phyloP scores from a whole-genome alignment of 1,140 invertebrate genomes.

The Cydia strobilella region DNA sequence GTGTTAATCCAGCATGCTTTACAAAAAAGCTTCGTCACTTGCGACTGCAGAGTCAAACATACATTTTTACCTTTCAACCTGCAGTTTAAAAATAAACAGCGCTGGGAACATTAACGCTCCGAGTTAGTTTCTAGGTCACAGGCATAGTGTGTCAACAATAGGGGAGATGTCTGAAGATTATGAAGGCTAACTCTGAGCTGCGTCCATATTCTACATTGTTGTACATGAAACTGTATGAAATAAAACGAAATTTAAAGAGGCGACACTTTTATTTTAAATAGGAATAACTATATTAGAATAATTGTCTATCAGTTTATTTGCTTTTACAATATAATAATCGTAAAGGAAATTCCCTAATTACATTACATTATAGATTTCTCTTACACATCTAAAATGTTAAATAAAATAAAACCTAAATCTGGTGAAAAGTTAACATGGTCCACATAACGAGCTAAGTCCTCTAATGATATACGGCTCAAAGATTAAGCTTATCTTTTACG shows the following conservation, averaged over 20 bases:
- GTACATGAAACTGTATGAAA: slow-evolving; percentile 3
- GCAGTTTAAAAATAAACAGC: slow-evolving; percentile 28
- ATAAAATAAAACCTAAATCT: too few relatives aligned
- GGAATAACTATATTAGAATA: too few relatives aligned
- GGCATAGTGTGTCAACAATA: slow-evolving; percentile 44
- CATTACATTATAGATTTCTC: too few relatives aligned
- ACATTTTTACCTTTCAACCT: slow-evolving; percentile 27
- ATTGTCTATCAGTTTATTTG: too few relatives aligned
- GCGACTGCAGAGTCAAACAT: slow-evolving; percentile 5
- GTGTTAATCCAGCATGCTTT: not conserved
- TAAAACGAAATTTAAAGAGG: not conserved
- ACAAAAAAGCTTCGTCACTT: not conserved
- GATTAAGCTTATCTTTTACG: slow-evolving; percentile 36
- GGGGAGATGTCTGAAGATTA: slow-evolving; percentile 45
- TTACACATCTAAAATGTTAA: too few relatives aligned
- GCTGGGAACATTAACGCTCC: slow-evolving; percentile 14
- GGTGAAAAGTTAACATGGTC: too few relatives aligned
- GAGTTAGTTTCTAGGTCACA: slow-evolving; percentile 49
- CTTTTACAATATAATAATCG: too few relatives aligned
- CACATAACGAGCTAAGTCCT: too few relatives aligned
- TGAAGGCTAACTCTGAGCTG: slow-evolving; percentile 34
- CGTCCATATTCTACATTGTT: slow-evolving; percentile 15
- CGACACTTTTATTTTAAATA: too few relatives aligned
- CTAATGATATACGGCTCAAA: too few relatives aligned
- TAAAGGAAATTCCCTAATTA: too few relatives aligned